Base-by-base conservation (phyloP, 2,888 invertebrate genomes). In the Macrosoma leucophasiata region DNA sequence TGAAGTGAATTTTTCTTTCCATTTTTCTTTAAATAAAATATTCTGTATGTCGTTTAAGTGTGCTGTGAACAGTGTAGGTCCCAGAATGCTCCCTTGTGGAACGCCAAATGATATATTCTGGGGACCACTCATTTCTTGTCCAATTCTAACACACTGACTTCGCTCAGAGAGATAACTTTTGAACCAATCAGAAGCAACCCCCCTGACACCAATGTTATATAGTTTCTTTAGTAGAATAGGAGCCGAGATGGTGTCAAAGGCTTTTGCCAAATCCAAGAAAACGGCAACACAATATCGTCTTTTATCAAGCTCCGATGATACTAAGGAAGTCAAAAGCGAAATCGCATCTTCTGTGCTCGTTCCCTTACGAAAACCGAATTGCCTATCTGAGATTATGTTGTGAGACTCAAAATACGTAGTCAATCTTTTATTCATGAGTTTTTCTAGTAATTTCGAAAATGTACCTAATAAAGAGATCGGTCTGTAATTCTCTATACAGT, bases 281-380 rank as follows among this genome's bases (percentile, higher is more conserved):
- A 30, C 18, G 2, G 24, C 31, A 4, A n/a, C n/a, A n/a, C n/a
- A n/a, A n/a, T n/a, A 31, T 14, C 8, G 32, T 26, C 11, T 32
- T 33, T 3, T 17, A 13, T 8, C 22, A 27, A 11, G 15, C 11
- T 21, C 27, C 20, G 2, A 26, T 5, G n/a, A 21, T 33, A 3
- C 6, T 13, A 2, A 33, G 15, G 7, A 33, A n/a, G 26, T 33
- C 5, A 40, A 15, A 9, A 18, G 10, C 15, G 15, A 7, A 0
- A 34, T 28, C 3, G 34, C 33, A 14, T 39, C 39, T 12, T 34
- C 34, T 8, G 39, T 39, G 9, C 30, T 34, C 20, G 20, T 30
- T 1, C 17, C 20, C 4, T 9, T 13, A 8, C 39, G 33, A 13
- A 34, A 39, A 3, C 39, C 39, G 20, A 23, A 39, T 19, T 39